Percentiles rank a stretch among this genome's conserved stretches.
Evolutionary conservation across 1,140 invertebrate species (phyloP).

Genomic region (Schlechtendalia chinensis): DNA sequence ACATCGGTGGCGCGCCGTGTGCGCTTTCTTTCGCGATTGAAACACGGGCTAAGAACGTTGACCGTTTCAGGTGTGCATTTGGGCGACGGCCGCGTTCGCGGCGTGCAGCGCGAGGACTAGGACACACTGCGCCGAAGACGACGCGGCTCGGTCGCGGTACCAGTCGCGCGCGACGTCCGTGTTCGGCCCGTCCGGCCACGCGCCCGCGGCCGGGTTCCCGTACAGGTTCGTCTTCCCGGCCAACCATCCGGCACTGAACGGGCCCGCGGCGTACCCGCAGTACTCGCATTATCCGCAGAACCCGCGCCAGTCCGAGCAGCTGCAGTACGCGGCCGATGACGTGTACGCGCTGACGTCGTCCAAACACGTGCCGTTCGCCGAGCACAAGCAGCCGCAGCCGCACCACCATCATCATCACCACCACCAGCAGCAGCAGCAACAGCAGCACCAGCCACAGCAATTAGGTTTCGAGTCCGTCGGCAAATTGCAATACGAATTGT

Average conservation of each 20-base stretch:
- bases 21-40: no score
- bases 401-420: not conserved
- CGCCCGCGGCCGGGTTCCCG: not conserved
- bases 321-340: not conserved
- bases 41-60: not conserved
- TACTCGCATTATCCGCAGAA: not conserved
- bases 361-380: not conserved
- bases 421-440: not conserved
- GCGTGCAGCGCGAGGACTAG: not conserved
- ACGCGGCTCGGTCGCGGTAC: not conserved
- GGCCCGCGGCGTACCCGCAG: not conserved
- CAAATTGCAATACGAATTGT: constrained; percentile 1
- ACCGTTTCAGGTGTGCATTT: constrained; percentile 1
- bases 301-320: not conserved
- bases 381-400: not conserved
- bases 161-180: constrained; percentile 15
- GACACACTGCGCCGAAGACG: not conserved
- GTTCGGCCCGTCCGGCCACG: not conserved
- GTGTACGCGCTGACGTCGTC: not conserved
- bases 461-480: not conserved
- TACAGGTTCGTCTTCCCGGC: constrained; percentile 38
- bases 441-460: constrained; percentile 5
- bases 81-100: constrained; percentile 3
- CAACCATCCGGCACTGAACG: constrained; percentile 15
- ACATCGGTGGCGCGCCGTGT: no score